Percentiles rank a stretch among this genome's conserved stretches.
Evolutionary conservation across 2,888 invertebrate species (phyloP).

Genomic region (Hyalella azteca): DNA sequence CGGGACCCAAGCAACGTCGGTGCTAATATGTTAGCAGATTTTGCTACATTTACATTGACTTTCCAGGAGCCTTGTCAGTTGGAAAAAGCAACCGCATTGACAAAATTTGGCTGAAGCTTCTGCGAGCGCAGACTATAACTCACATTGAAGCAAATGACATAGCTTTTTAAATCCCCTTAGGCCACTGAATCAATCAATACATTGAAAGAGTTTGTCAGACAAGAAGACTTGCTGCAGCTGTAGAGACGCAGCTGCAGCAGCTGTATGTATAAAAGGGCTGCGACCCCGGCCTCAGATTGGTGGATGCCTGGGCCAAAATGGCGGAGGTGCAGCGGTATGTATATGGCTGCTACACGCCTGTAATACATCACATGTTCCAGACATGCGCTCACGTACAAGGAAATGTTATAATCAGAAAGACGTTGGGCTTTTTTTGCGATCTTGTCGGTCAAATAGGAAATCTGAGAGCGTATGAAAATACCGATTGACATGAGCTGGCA

Average conservation of each 20-base stretch:
- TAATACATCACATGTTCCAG: not conserved
- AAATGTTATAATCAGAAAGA: not conserved
- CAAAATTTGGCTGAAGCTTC: not conserved
- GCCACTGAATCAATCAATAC: not conserved
- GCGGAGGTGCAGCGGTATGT: not conserved
- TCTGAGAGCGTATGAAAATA: too few species aligned
- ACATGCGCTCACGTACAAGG: not conserved
- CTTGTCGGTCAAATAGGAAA: not conserved
- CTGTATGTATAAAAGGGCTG: conserved; percentile 26
- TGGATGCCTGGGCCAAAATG: not conserved
- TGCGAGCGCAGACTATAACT: not conserved
- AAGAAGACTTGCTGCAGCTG: not conserved
- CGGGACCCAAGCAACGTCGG: not conserved
- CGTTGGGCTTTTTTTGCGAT: not conserved
- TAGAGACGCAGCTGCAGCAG: not conserved
- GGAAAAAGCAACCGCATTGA: not conserved
- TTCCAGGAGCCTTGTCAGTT: not conserved
- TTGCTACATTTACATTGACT: not conserved
- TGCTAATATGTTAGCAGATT: not conserved
- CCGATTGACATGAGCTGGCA: too few species aligned
- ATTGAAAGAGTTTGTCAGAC: not conserved
- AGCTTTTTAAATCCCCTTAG: not conserved
- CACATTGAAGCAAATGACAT: not conserved
- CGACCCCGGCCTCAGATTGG: conserved; percentile 22
- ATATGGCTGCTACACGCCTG: not conserved